Conservation (phyloP, 2,797 vertebrate species). For the Lates japonicus region DNA sequence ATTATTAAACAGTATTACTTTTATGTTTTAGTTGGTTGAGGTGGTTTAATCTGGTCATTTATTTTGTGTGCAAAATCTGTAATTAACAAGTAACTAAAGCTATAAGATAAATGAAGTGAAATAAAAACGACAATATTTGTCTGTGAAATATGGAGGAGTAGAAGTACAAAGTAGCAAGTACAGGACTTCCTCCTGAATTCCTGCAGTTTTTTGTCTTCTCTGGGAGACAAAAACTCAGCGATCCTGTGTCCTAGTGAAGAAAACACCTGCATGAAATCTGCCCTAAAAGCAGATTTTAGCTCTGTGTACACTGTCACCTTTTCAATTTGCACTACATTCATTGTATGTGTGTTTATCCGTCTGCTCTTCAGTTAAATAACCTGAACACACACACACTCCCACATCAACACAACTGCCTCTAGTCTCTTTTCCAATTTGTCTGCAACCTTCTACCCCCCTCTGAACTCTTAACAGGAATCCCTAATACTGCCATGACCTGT, state of each 20-base stretch:
- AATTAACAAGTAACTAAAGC: neutral
- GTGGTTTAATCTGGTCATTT: neutral
- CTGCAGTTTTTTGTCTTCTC: neutral
- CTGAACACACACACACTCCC: slow-evolving; percentile 20
- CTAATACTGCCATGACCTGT: slow-evolving; percentile 31
- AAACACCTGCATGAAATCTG: neutral
- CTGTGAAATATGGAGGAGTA: neutral
- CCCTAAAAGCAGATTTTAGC: neutral
- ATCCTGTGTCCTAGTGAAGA: neutral
- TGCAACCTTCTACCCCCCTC: slow-evolving; percentile 40
- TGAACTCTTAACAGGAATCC: slow-evolving; percentile 62
- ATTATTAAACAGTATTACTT: neutral
- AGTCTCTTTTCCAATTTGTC: slow-evolving; percentile 50
- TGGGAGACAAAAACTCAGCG: neutral
- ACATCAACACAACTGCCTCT: slow-evolving; percentile 55
- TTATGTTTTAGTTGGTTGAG: neutral
- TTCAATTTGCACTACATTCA: slow-evolving; percentile 1
- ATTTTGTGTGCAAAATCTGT: slow-evolving; percentile 1
- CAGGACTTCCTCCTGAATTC: no score
- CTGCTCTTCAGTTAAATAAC: slow-evolving; percentile 3
- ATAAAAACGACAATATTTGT: neutral
- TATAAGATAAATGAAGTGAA: no score
- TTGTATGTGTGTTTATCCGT: neutral
- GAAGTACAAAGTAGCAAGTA: neutral
- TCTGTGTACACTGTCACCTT: neutral